Percentiles rank a stretch among this genome's conserved stretches.
phyloP scores from a whole-genome alignment of 2,888 invertebrate genomes.

The Syrista parreyssii region DNA sequence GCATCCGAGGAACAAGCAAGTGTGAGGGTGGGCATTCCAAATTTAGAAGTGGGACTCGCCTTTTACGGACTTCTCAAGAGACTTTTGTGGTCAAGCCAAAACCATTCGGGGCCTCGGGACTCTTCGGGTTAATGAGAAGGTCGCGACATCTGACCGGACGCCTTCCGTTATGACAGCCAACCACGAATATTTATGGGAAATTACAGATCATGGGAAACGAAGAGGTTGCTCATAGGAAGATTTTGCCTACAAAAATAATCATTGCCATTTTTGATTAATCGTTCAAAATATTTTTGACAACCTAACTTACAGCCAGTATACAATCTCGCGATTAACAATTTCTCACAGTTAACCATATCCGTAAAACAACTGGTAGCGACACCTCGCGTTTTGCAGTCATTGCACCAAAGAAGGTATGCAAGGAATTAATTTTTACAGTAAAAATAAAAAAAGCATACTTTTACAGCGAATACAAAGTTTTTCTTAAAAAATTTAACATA shows the following conservation, averaged over 20 bases:
- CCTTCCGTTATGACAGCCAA: slow-evolving; percentile 59
- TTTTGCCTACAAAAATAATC: neutral
- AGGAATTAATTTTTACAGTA: neutral
- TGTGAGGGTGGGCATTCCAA: slow-evolving; percentile 53
- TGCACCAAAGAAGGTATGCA: neutral
- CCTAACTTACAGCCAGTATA: neutral
- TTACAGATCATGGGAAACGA: slow-evolving; percentile 53
- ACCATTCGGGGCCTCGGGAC: slow-evolving; percentile 32
- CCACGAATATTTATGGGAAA: slow-evolving; percentile 55
- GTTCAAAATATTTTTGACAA: neutral
- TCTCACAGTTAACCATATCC: neutral
- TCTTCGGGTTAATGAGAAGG: slow-evolving; percentile 57
- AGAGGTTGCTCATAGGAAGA: slow-evolving; percentile 6
- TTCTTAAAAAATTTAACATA: neutral
- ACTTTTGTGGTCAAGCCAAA: slow-evolving; percentile 54
- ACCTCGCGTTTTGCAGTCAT: neutral
- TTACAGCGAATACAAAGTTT: neutral
- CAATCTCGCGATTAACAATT: neutral
- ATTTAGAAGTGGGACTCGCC: slow-evolving; percentile 48
- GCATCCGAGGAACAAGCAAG: slow-evolving; percentile 28
- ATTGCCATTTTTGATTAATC: slow-evolving; percentile 16
- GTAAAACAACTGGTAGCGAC: neutral
- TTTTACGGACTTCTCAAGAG: slow-evolving; percentile 45
- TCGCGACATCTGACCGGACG: slow-evolving; percentile 57
- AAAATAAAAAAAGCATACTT: neutral